A percentile compares a stretch with the other conserved stretches of the same genome.
These are phyloP conservation scores for Aphelenchoides avenae DNA, from an alignment of 1,140 invertebrate genomes.

Conservation along the genomic window DNA sequence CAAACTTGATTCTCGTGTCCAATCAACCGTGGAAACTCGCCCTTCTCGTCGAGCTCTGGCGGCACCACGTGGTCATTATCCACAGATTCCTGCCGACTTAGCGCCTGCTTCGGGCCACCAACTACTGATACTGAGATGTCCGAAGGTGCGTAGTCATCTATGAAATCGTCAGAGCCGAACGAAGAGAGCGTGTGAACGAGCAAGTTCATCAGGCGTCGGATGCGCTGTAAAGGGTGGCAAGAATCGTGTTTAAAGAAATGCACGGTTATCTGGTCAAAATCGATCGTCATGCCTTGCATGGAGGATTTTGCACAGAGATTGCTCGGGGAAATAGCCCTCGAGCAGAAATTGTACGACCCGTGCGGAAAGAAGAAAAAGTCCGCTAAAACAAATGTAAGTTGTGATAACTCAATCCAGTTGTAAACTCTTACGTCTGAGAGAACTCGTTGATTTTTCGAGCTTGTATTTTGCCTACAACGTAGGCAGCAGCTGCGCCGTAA, in stretches of 20 bases:
- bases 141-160: slow-evolving; percentile 63
- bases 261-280: slow-evolving; percentile 38
- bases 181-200: slow-evolving; percentile 89
- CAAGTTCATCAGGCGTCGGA: slow-evolving; percentile 83
- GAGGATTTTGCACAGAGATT: slow-evolving; percentile 94
- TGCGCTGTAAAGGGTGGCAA: too few relatives aligned
- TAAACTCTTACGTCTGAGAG: too few relatives aligned
- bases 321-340: slow-evolving; percentile 39
- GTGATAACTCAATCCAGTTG: too few relatives aligned
- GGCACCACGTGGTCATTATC: too few relatives aligned
- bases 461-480: slow-evolving; percentile 87
- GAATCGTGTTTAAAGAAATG: too few relatives aligned
- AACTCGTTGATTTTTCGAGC: too few relatives aligned
- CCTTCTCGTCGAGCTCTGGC: slow-evolving; percentile 21
- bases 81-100: too few relatives aligned
- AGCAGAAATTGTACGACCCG: slow-evolving; percentile 51
- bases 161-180: slow-evolving; percentile 75
- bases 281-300: slow-evolving; percentile 77
- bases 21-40: slow-evolving; percentile 22
- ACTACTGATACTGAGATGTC: too few relatives aligned
- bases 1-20: slow-evolving; percentile 34
- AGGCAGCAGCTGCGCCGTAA: slow-evolving; percentile 70
- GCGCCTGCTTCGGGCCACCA: too few relatives aligned
- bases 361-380: slow-evolving; percentile 55
- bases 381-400: too few relatives aligned